Evolutionary conservation across 1,140 invertebrate genomes (phyloP).

Genomic region (Lethocerus indicus): DNA sequence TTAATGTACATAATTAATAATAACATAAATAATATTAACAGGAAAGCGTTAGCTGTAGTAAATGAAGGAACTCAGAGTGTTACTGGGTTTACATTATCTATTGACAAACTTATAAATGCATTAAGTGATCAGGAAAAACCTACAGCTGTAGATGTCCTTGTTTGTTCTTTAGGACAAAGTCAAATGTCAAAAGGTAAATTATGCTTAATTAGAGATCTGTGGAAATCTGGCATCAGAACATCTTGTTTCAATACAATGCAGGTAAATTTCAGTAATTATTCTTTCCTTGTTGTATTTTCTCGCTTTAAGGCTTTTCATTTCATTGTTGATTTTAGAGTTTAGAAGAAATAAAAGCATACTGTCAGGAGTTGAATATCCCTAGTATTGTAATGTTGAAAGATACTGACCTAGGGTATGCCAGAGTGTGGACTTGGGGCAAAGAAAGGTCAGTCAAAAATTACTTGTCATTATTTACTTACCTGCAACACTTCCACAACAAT

Average conservation of each 20-base stretch:
- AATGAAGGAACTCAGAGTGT: slow-evolving; percentile 33
- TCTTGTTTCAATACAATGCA: slow-evolving; percentile 30
- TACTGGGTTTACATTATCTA: slow-evolving; percentile 55
- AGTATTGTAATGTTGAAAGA: slow-evolving; percentile 50
- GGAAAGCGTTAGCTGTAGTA: slow-evolving; percentile 24
- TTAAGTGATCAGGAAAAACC: slow-evolving; percentile 29
- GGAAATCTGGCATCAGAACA: slow-evolving; percentile 34
- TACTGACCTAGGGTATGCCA: slow-evolving; percentile 37
- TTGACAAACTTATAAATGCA: slow-evolving; percentile 46
- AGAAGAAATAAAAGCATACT: slow-evolving; percentile 50
- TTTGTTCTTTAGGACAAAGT: slow-evolving; percentile 40
- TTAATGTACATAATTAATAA: slow-evolving; percentile 12
- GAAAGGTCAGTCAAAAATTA: slow-evolving; percentile 23
- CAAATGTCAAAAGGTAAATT: slow-evolving; percentile 42
- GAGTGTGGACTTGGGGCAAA: slow-evolving; percentile 38
- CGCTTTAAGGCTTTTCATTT: slow-evolving; percentile 1
- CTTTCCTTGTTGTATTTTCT: not conserved
- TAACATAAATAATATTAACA: slow-evolving; percentile 18
- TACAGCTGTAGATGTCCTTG: slow-evolving; percentile 39
- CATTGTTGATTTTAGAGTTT: slow-evolving; percentile 25
- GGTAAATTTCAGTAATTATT: slow-evolving; percentile 20
- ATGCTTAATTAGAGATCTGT: slow-evolving; percentile 36
- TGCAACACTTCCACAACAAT: not conserved
- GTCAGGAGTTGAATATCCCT: slow-evolving; percentile 38
- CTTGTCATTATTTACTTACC: not conserved